Evolutionary conservation across 2,797 vertebrate species (phyloP), one percentile per base, ranked within the genome.

Genomic region (Orientallactaga sibirica): DNA sequence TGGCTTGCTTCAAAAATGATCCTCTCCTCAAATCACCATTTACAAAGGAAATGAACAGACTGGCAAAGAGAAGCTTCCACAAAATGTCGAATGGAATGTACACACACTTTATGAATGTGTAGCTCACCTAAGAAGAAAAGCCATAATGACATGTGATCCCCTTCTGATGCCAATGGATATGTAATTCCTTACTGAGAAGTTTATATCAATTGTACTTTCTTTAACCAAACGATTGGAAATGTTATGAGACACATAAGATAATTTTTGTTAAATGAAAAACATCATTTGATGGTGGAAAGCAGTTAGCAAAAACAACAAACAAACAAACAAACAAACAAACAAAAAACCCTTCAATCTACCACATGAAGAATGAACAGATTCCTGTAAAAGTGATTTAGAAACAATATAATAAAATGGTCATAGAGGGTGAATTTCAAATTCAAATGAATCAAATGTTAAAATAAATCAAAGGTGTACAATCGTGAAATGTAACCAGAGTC

Each of bases 1-100:
- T 70, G 75, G 62, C 41, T 88, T 80, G 29, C 70, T 87, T 92
- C 79, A 66, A 96, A 89, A 95, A 94, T 82, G 88, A 74, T 66
- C 58, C 16, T 93, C 58, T 37, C 70, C 62, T 88, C 77, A 87
- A 86, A 87, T 92, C 75, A 88, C 33, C 80, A 86, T 86, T 85
- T 92, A 93, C 48, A 89, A 88, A 52, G 18, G 43, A 18, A 85
- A 91, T 1, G 9, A 7, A 9, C 66, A 62, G 62, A 24, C 24
- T n/a, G 22, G 20, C 79, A 43, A 73, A 66, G 41, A 80, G 62
- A 77, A 43, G 68, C 19, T 58, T 52, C 64, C 37, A 58, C 24
- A 89, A 68, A 86, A 41, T 18, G 74, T n/a, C 29, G 8, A 8
- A 48, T 22, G 15, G 78, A 67, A 48, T 52, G 29, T 22, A 71